Percentiles rank a stretch among this genome's conserved stretches.
Conservation (phyloP, 2,888 invertebrate species). For the Eupithecia subfuscata region DNA sequence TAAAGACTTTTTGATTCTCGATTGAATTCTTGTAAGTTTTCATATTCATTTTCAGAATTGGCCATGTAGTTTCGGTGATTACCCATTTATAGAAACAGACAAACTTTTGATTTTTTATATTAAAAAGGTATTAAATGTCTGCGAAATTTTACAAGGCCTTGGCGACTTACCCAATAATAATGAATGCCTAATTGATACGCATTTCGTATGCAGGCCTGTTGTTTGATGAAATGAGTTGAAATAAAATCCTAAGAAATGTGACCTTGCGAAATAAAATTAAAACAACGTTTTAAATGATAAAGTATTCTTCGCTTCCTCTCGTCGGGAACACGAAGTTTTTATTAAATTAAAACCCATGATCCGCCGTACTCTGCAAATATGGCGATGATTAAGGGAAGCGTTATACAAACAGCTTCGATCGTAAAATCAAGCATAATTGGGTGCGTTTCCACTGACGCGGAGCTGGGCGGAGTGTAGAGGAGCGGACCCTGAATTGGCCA, state of each 20-base stretch:
- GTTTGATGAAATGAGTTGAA: constrained; percentile 8
- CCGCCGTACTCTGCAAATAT: no score
- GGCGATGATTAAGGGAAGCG: no score
- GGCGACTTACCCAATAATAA: neutral
- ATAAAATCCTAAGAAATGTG: neutral
- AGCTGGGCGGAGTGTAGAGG: no score
- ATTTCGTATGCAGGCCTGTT: neutral
- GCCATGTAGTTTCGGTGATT: neutral
- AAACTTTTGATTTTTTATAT: no score
- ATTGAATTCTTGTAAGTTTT: no score
- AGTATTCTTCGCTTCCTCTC: neutral
- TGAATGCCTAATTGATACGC: neutral
- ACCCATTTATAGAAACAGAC: neutral
- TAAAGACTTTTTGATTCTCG: no score
- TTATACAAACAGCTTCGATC: no score
- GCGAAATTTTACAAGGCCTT: constrained; percentile 4
- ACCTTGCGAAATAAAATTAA: neutral
- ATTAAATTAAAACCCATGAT: no score
- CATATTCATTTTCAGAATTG: neutral
- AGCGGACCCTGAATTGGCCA: no score
- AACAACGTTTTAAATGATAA: neutral
- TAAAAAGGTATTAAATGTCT: neutral
- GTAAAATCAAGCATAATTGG: no score
- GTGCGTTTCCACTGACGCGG: no score
- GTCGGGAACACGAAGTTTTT: neutral